Evolutionary conservation across 2,888 invertebrate species (phyloP), one percentile per base, ranked within the genome.

Genomic region (Apocheima hispidaria): DNA sequence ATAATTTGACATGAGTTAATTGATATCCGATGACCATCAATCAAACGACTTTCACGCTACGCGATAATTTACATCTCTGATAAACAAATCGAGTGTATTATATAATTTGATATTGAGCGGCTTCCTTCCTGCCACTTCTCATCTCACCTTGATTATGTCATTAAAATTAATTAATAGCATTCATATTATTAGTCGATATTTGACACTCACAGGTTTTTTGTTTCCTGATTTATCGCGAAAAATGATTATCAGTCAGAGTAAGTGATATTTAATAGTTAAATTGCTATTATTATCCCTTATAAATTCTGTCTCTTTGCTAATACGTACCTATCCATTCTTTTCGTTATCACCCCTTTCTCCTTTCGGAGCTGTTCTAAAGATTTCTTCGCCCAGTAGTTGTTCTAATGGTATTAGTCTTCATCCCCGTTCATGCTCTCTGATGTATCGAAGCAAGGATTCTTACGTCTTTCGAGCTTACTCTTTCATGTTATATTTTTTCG

Each of bases 1-100:
- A 36, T 44, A 35, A 40, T 40, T 28, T 18, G 51, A 51, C 28
- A 30, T 23, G n/a, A 21, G 23, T 44, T 54, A 54, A 54, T 43
- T 28, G n/a, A 38, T 51, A 40, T 0, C 16, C 51, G 30, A 20
- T 30, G 20, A 30, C 38, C 28, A 33, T 33, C 36, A 12, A 54
- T 33, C 21, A 40, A 20, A 36, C 4, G 23, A 20, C 48, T 43
- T 50, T 43, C 33, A 38, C 41, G 33, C 4, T 35, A 26, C 20
- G 38, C 20, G 40, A 35, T 12, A 16, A 40, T 40, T 51, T 40
- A 20, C 26, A 26, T 28, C 4, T 28, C 28, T 28, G 20, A 28
- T 28, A 18, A 40, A 20, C 51, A 51, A 40, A 36, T 6, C 18
- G 12, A 18, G 26, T 6, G 1, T 33, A 10, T 51, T 40, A 30